These are phyloP conservation scores for Pseudolaguvia tuberculata DNA, from an alignment of 2,113 vertebrate species.

Conservation along the genomic window DNA sequence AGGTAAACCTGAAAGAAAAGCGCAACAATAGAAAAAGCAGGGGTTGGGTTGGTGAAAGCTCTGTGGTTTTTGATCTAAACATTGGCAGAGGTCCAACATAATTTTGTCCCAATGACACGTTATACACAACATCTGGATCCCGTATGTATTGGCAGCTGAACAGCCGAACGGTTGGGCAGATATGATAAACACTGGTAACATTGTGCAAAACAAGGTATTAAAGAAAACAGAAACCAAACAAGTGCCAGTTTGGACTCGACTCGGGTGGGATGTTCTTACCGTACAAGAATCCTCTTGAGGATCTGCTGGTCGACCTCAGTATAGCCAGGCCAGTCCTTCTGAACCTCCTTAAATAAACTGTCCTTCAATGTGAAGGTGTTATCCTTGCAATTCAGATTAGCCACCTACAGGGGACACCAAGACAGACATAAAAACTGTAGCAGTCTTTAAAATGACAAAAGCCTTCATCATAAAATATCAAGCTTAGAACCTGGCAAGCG, in stretches of 20 bases:
- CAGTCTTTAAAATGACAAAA: too few relatives aligned
- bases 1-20: too few relatives aligned
- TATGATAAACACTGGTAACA: background rate
- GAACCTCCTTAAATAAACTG: constrained; percentile 84
- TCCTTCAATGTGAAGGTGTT: constrained; percentile 89
- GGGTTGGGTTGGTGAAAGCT: background rate
- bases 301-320: constrained; percentile 91
- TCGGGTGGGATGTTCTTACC: constrained; percentile 64
- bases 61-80: background rate
- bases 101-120: constrained; percentile 58
- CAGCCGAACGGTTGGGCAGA: background rate
- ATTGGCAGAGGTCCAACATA: constrained; percentile 32
- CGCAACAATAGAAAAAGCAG: background rate
- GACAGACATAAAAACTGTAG: background rate
- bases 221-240: background rate
- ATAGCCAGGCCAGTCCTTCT: constrained; percentile 96
- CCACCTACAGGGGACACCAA: constrained; percentile 71
- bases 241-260: background rate
- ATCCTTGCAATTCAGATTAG: constrained; percentile 83
- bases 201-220: too few relatives aligned
- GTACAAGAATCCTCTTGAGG: constrained; percentile 84
- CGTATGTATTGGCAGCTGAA: constrained; percentile 59
- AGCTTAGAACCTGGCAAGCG: too few relatives aligned
- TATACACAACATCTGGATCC: constrained; percentile 56
- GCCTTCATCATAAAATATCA: too few relatives aligned